phyloP scores from a whole-genome alignment of 2,797 vertebrate species.

The Acomys russatus region DNA sequence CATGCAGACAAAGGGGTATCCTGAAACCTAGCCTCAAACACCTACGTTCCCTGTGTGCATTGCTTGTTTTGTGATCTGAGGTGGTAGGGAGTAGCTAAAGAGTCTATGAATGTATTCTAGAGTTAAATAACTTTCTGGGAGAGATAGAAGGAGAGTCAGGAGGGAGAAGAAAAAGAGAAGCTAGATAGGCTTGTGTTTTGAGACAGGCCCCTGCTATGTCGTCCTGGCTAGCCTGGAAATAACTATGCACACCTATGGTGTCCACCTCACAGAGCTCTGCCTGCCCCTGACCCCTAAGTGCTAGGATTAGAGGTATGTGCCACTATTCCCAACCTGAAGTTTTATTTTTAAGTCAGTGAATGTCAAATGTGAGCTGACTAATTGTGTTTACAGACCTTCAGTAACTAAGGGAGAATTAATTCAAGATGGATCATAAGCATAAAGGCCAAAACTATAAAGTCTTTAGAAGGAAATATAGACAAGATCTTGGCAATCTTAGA shows the following conservation, averaged over 20 bases:
- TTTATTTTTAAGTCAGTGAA: conserved; percentile 43
- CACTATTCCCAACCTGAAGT: background rate
- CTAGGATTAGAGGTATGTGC: background rate
- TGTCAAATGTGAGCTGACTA: conserved; percentile 54
- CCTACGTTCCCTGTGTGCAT: background rate
- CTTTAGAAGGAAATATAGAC: conserved; percentile 28
- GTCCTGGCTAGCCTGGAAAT: background rate
- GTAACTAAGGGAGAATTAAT: conserved; percentile 26
- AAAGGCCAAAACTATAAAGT: conserved; percentile 40
- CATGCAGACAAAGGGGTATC: background rate
- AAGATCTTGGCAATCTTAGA: background rate
- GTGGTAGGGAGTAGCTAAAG: background rate
- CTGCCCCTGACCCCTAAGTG: background rate
- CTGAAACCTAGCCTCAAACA: background rate
- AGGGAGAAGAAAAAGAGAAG: background rate
- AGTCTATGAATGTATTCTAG: background rate
- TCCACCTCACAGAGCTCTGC: no score
- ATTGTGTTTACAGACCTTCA: conserved; percentile 57
- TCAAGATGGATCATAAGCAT: conserved; percentile 52
- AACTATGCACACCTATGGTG: background rate
- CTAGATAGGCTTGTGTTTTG: background rate
- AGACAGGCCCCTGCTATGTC: background rate
- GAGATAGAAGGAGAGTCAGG: background rate
- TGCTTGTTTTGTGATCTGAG: background rate
- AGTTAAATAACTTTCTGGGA: background rate